Evolutionary conservation across 2,888 invertebrate genomes (phyloP).

Genomic region (Tethea ocularis): DNA sequence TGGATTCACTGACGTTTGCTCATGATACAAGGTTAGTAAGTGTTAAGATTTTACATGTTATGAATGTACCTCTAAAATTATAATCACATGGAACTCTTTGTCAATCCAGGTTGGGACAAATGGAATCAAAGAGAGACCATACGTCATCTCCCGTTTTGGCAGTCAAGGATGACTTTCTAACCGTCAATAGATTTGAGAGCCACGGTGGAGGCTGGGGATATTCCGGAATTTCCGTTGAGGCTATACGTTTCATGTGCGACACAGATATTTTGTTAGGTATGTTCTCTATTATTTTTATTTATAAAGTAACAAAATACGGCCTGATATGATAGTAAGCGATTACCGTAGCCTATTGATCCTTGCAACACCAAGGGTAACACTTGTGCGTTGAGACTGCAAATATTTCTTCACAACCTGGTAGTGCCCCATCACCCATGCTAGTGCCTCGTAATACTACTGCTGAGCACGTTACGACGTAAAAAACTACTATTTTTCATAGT

Average conservation of each 20-base stretch:
- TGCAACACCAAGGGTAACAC: no score
- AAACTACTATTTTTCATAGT: no score
- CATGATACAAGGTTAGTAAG: conserved; percentile 86
- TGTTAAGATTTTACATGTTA: no score
- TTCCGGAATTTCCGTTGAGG: conserved; percentile 97
- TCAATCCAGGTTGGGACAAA: conserved; percentile 49
- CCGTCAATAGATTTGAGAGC: conserved; percentile 95
- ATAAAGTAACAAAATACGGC: no score
- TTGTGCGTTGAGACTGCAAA: no score
- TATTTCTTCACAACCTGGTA: no score
- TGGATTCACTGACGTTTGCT: conserved; percentile 94
- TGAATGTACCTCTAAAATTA: no score
- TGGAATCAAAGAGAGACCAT: conserved; percentile 63
- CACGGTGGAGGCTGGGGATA: conserved; percentile 99
- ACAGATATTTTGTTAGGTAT: conserved; percentile 92
- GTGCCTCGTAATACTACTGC: no score
- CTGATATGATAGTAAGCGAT: no score
- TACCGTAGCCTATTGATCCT: no score
- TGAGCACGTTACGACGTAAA: no score
- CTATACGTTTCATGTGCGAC: conserved; percentile 96
- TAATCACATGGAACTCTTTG: background rate
- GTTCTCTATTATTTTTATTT: conserved; percentile 14
- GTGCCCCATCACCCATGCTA: no score
- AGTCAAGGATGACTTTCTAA: conserved; percentile 90
- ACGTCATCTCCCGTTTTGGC: conserved; percentile 51